Evolutionary conservation across 1,140 invertebrate genomes (phyloP).

Genomic region (Acromyrmex heyeri): DNA sequence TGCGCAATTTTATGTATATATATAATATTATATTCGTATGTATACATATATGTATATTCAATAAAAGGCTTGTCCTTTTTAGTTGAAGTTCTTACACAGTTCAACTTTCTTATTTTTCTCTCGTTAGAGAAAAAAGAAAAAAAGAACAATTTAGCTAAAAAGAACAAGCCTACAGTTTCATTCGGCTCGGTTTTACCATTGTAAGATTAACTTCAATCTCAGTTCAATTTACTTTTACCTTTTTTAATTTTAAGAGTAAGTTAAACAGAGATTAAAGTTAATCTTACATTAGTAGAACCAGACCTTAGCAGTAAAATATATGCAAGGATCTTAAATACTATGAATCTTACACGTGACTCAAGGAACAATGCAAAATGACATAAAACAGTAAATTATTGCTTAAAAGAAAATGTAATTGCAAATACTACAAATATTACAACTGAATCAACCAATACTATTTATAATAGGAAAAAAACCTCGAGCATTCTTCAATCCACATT

Average conservation of each 20-base stretch:
- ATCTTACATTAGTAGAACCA: too few relatives aligned
- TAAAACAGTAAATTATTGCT: background rate
- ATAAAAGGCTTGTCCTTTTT: background rate
- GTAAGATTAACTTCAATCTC: too few relatives aligned
- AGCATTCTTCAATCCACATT: background rate
- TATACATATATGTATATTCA: constrained; percentile 26
- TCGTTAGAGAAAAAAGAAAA: too few relatives aligned
- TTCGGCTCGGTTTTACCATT: too few relatives aligned
- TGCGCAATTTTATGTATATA: constrained; percentile 11
- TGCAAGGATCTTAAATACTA: constrained; percentile 1
- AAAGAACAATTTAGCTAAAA: too few relatives aligned
- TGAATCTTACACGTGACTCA: background rate
- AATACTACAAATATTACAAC: background rate
- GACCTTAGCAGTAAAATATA: constrained; percentile 13
- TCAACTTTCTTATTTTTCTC: too few relatives aligned
- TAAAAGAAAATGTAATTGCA: background rate
- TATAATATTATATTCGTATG: constrained; percentile 5
- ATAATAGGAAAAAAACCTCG: background rate
- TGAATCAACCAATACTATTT: constrained; percentile 10
- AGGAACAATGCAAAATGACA: constrained; percentile 39
- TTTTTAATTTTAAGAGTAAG: too few relatives aligned
- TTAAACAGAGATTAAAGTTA: too few relatives aligned
- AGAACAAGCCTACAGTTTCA: background rate
- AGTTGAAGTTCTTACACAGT: too few relatives aligned
- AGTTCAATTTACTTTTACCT: too few relatives aligned